These are phyloP conservation scores for Pluvianellus socialis DNA, from an alignment of 2,113 vertebrate genomes.

Conservation along the genomic window DNA sequence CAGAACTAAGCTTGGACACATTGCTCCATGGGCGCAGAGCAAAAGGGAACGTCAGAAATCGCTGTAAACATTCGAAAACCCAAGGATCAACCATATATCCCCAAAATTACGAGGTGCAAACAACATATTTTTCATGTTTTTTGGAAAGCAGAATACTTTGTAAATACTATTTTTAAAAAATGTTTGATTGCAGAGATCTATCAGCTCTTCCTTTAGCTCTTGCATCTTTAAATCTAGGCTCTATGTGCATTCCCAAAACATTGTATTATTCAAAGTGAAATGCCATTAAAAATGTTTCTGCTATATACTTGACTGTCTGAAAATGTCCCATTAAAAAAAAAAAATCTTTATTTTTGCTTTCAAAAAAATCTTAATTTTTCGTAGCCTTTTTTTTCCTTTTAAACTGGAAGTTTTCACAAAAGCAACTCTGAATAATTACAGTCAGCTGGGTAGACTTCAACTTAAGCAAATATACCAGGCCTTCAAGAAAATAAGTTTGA, in stretches of 20 bases:
- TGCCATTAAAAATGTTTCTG: not conserved
- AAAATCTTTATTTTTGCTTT: not conserved
- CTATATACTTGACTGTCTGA: not conserved
- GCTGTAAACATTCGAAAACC: not conserved
- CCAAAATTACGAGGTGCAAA: fast-evolving
- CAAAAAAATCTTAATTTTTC: not conserved
- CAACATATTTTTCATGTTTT: not conserved
- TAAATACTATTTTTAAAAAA: not conserved
- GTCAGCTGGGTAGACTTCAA: not conserved
- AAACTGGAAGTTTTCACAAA: not conserved
- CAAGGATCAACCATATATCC: not conserved
- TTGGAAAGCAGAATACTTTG: not conserved
- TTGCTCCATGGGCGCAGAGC: fast-evolving
- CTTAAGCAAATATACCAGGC: not conserved
- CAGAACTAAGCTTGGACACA: not conserved
- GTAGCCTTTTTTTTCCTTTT: not conserved
- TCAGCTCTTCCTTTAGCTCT: not conserved
- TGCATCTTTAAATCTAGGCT: not conserved
- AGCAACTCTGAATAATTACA: not conserved
- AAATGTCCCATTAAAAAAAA: not conserved
- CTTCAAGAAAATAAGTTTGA: not conserved
- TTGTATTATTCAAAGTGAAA: not conserved
- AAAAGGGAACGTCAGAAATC: not conserved
- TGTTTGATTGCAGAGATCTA: fast-evolving
- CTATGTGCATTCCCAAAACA: not conserved